These are phyloP conservation scores for Xestia xanthographa DNA, from an alignment of 2,888 invertebrate genomes.

Conservation along the genomic window DNA sequence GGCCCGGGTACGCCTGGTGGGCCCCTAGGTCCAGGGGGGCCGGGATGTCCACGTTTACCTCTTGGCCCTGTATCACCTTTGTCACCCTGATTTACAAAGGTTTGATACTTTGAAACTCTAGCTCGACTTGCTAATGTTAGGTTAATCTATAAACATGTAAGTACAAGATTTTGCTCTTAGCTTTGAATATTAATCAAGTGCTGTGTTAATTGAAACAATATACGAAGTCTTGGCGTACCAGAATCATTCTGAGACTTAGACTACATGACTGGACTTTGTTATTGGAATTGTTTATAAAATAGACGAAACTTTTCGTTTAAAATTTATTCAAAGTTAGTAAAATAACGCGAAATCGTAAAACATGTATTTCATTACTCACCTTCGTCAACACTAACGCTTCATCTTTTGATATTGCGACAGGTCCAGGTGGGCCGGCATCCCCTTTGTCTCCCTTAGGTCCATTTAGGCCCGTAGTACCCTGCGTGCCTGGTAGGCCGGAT, in stretches of 20 bases:
- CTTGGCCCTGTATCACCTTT: constrained; percentile 86
- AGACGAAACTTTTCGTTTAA: not conserved
- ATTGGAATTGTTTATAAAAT: not conserved
- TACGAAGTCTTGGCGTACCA: not conserved
- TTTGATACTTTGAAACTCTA: not conserved
- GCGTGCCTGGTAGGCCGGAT: constrained; percentile 92
- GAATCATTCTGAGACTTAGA: constrained; percentile 3
- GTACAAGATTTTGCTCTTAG: constrained; percentile 44
- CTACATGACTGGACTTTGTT: not conserved
- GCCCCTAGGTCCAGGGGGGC: constrained; percentile 95
- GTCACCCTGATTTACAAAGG: constrained; percentile 78
- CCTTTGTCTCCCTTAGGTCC: constrained; percentile 94
- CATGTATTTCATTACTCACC: constrained; percentile 70
- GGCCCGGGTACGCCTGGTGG: constrained; percentile 93
- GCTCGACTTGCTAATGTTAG: not conserved
- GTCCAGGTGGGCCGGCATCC: constrained; percentile 93
- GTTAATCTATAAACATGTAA: constrained; percentile 3
- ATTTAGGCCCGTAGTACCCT: constrained; percentile 92
- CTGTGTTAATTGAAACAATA: constrained; percentile 30
- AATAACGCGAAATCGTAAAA: not conserved
- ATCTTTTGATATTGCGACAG: constrained; percentile 90
- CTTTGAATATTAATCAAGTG: constrained; percentile 51
- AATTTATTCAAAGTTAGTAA: not conserved
- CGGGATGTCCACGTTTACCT: constrained; percentile 93
- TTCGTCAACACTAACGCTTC: constrained; percentile 91